These are phyloP conservation scores for Heptranchias perlo DNA, from an alignment of 2,113 vertebrate species.

Conservation along the genomic window DNA sequence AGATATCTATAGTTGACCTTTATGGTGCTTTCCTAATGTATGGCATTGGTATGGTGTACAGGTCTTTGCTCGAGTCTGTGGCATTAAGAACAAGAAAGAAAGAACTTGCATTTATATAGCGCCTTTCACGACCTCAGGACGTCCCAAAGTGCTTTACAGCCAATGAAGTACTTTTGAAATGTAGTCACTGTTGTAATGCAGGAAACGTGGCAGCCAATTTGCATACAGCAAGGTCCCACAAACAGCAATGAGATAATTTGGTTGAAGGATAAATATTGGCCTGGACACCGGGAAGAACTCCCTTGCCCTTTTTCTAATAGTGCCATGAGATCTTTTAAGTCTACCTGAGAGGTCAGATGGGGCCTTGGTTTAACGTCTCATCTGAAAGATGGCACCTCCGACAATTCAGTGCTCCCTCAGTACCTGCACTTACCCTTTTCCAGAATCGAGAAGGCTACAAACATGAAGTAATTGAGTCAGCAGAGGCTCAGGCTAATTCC, in stretches of 20 bases:
- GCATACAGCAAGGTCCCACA: neutral
- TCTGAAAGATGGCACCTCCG: neutral
- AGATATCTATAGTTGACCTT: neutral
- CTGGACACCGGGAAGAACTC: neutral
- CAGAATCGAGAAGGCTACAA: neutral
- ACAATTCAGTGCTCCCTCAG: neutral
- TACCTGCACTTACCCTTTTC: neutral
- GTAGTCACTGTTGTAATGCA: neutral
- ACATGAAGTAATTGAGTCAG: slow-evolving; percentile 4
- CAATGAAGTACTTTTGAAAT: neutral
- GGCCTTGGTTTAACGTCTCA: neutral
- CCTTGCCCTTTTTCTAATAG: neutral
- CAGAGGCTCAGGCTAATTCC: neutral
- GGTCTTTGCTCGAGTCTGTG: neutral
- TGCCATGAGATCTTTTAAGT: neutral
- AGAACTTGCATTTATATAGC: neutral
- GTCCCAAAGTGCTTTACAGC: neutral
- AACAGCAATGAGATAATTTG: neutral
- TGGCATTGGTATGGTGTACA: neutral
- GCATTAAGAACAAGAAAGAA: neutral
- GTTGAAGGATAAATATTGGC: neutral
- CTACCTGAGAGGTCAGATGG: neutral
- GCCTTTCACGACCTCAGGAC: neutral
- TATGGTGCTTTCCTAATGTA: neutral
- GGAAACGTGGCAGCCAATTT: neutral